Percentiles rank a stretch among this genome's conserved stretches.
Conservation (phyloP, 2,888 invertebrate genomes). For the Acleris emargana region DNA sequence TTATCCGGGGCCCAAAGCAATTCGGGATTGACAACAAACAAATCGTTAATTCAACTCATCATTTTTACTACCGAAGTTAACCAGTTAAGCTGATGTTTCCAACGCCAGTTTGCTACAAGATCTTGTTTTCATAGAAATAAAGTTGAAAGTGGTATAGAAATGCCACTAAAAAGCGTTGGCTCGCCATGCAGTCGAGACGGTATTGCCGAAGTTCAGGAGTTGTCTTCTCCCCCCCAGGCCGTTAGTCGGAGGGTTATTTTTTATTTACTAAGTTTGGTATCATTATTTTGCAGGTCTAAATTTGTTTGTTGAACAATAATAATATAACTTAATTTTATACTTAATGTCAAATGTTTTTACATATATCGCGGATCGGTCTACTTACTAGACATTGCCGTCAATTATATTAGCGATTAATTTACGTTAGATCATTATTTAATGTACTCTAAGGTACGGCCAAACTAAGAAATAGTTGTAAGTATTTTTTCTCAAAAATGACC, state of each 20-base stretch:
- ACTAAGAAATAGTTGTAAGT: no score
- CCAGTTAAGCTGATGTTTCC: slow-evolving; percentile 49
- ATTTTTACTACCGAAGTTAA: slow-evolving; percentile 56
- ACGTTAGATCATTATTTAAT: no score
- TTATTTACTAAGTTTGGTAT: slow-evolving; percentile 39
- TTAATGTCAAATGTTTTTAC: background rate
- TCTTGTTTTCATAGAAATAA: background rate
- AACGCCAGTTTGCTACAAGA: slow-evolving; percentile 22
- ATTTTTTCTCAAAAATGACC: no score
- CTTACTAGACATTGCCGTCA: no score
- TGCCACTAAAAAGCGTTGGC: slow-evolving; percentile 20
- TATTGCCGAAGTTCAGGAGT: slow-evolving; percentile 46
- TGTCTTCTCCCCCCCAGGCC: slow-evolving; percentile 39
- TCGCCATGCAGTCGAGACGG: slow-evolving; percentile 42
- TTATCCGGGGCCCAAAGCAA: background rate
- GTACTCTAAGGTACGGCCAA: no score
- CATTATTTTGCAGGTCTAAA: slow-evolving; percentile 42
- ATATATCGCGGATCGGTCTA: no score
- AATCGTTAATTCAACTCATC: slow-evolving; percentile 57
- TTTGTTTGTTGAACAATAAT: slow-evolving; percentile 36
- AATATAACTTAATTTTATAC: background rate
- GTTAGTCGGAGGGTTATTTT: slow-evolving; percentile 27
- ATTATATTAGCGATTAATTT: no score
- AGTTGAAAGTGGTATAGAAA: slow-evolving; percentile 10
- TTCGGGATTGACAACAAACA: slow-evolving; percentile 47